Evolutionary conservation across 2,888 invertebrate species (phyloP).

Genomic region (Nomada lathburiana): DNA sequence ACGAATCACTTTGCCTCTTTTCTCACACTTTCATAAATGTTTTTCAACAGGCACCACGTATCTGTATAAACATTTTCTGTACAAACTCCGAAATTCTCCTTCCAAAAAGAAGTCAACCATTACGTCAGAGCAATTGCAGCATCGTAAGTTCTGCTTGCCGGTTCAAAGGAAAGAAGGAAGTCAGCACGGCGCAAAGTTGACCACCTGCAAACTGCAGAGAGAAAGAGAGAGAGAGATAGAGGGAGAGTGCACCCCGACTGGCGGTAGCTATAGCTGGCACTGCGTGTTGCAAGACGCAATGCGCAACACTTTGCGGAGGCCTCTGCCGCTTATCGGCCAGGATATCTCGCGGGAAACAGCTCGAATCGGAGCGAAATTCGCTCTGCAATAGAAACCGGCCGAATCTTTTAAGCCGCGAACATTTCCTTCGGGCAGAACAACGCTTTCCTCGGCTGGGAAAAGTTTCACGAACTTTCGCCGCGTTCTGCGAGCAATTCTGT

Average conservation of each 20-base stretch:
- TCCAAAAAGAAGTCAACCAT: not conserved
- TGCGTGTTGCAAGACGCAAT: slow-evolving; percentile 80
- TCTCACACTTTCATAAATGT: no score
- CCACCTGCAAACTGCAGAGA: slow-evolving; percentile 76
- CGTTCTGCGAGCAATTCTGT: not conserved
- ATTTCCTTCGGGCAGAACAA: not conserved
- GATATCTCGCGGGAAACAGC: slow-evolving; percentile 56
- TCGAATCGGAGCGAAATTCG: slow-evolving; percentile 53
- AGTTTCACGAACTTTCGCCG: not conserved
- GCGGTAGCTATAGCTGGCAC: slow-evolving; percentile 59
- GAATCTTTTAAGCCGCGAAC: not conserved
- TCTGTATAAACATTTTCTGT: no score
- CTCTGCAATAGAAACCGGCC: not conserved
- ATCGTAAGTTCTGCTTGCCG: not conserved
- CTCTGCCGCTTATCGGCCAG: slow-evolving; percentile 52
- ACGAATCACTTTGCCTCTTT: no score
- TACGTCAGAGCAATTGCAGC: not conserved
- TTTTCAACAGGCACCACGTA: no score
- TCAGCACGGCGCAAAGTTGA: slow-evolving; percentile 64
- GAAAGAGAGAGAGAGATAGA: slow-evolving; percentile 21
- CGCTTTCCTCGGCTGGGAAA: not conserved
- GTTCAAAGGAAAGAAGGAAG: not conserved
- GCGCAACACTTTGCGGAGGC: slow-evolving; percentile 82
- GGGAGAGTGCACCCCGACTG: slow-evolving; percentile 40
- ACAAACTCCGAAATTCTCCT: no score